Base-by-base conservation (phyloP, 1,140 invertebrate species). In the Colletes latitarsis region DNA sequence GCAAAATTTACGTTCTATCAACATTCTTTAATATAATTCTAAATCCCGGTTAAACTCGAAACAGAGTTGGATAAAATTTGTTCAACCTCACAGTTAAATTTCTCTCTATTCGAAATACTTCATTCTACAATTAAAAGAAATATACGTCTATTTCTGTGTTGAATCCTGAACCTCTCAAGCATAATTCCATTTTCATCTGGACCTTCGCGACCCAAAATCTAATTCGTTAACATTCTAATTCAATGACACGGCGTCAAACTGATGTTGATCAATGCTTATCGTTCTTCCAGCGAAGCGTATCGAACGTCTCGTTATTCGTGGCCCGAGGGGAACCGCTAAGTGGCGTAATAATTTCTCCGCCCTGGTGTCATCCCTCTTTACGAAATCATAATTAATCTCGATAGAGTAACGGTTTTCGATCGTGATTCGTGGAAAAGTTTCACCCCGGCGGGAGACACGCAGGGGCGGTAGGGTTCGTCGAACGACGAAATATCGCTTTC, bases 311-410 rank as follows among this genome's bases (percentile, higher is more conserved):
- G 70, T 79, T 79, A 79, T 73, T 79, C 78, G 75, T 74, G 21
- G 71, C 55, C 78, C 62, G 66, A 49, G 73, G 21, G 41, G 43
- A 53, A 53, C 46, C 75, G 80, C 73, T 86, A 86, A 86, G 84
- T 82, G 84, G 81, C 75, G 66, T 70, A 82, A 84, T 85, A 85
- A 81, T 72, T 84, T 79, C 74, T 67, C 68, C 79, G 39, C 66
- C 75, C 57, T 55, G 39, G 39, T 78, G 79, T 67, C 84, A 77
- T 3, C 67, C 60, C 58, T 75, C 57, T 75, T 83, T 68, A 52
- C 81, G 82, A 83, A 83, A 87, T 86, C 77, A 82, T 87, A 87
- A 87, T 87, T 87, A 87, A 87, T 87, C 81, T 86, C 69, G 63
- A 10, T 57, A 52, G 30, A 43, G 71, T 71, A 74, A 39, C 6